Evolutionary conservation across 2,113 vertebrate species (phyloP), one percentile per base, ranked within the genome.

Genomic region (Microtus richardsoni): DNA sequence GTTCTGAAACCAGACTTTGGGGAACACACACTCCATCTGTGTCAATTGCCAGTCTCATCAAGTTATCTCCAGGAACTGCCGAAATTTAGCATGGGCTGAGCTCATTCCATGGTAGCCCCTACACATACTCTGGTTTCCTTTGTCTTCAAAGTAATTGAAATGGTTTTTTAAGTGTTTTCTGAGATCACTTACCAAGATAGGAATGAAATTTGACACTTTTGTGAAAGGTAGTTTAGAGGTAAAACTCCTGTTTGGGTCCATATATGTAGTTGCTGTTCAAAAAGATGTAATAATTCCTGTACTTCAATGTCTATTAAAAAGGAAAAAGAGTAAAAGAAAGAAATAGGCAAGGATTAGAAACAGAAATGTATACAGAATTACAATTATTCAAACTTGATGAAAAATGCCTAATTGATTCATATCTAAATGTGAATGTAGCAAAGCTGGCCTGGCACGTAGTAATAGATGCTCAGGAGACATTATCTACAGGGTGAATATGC

Each of bases 331-430:
- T 85, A 88, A 24, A 4, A 74, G 14, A 2, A 89, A 17, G 47
- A 93, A 87, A 92, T 73, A 88, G 13, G 13, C 21, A 93, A 58
- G 22, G 7, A 95, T 62, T n/a, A 62, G 24, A 88, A 96, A 82
- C 2, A 82, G 16, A 19, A 91, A 89, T 75, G 93, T 60, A 58
- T 26, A 71, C 1, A 28, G 13, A 96, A 10, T 17, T 88, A 68
- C 87, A 92, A 91, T 71, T 49, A 84, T 30, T 12, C 33, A 91
- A 91, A 58, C 62, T 88, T 93, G 44, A 84, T 58, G 44, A 24
- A 39, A 74, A 94, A 90, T 2, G 2, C 5, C 24, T 86, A 64
- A 68, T 66, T 85, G 71, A 85, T 71, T 44, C 66, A 84, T 62
- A 86, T 82, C 60, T 89, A 94, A 73, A 78, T 83, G 2, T 83